Percentiles rank a stretch among this genome's conserved stretches.
phyloP scores from a whole-genome alignment of 1,140 invertebrate genomes.

The Lanistes nyassanus region DNA sequence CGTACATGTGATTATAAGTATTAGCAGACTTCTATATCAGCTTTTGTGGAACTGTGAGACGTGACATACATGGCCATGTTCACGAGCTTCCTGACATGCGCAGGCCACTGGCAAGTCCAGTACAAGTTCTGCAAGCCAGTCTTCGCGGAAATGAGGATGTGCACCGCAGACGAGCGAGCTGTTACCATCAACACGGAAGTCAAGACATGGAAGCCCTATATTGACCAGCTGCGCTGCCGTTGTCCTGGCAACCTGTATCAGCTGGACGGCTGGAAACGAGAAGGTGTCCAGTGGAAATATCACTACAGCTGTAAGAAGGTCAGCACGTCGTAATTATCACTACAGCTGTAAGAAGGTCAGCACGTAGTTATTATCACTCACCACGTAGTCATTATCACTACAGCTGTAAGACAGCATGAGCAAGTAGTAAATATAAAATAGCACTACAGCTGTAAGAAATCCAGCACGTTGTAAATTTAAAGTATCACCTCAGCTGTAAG shows the following conservation, averaged over 20 bases:
- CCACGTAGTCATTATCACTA: too few species aligned
- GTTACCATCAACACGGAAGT: slow-evolving; percentile 40
- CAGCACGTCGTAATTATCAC: slow-evolving; percentile 31
- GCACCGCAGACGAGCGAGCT: slow-evolving; percentile 34
- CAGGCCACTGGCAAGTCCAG: slow-evolving; percentile 45
- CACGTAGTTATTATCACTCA: too few species aligned
- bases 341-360: slow-evolving; percentile 47
- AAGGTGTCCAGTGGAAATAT: slow-evolving; percentile 42
- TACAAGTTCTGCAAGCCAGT: slow-evolving; percentile 41
- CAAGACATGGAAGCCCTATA: slow-evolving; percentile 40
- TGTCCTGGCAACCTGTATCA: slow-evolving; percentile 39
- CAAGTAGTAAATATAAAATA: too few species aligned
- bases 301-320: slow-evolving; percentile 49
- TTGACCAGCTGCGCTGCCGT: slow-evolving; percentile 37
- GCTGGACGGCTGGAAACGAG: slow-evolving; percentile 40
- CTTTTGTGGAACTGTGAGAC: not conserved
- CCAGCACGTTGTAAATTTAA: too few species aligned
- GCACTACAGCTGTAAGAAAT: too few species aligned
- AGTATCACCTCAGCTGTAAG: too few species aligned
- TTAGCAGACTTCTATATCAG: not conserved
- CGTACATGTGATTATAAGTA: too few species aligned
- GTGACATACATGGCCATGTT: too few species aligned
- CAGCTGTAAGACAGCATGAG: slow-evolving; percentile 43
- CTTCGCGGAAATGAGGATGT: slow-evolving; percentile 25
- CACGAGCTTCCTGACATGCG: not conserved